A percentile compares a stretch with the other conserved stretches of the same genome.
Evolutionary conservation across 1,140 invertebrate species (phyloP).

Genomic region (Leptinotarsa texana): DNA sequence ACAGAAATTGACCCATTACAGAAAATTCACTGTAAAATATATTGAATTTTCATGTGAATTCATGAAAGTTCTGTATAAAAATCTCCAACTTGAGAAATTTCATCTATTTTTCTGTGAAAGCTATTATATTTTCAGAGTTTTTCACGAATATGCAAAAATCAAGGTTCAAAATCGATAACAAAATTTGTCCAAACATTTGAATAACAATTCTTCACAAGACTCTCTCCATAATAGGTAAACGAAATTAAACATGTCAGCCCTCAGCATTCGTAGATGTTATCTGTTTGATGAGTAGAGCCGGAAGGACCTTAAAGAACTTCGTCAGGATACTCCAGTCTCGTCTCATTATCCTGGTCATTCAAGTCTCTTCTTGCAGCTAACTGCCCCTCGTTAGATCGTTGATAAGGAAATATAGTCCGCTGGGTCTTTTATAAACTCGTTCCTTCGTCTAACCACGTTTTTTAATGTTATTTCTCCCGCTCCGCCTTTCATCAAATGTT

Average conservation of each 20-base stretch:
- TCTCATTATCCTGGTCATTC: slow-evolving; percentile 40
- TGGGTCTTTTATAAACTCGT: slow-evolving; percentile 37
- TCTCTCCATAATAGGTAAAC: not conserved
- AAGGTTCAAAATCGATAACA: too few species aligned
- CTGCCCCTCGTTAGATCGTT: slow-evolving; percentile 38
- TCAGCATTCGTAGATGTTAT: slow-evolving; percentile 38
- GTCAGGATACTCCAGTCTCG: slow-evolving; percentile 37
- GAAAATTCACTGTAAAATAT: too few species aligned
- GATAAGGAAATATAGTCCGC: slow-evolving; percentile 37
- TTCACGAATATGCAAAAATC: too few species aligned
- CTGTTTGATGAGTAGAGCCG: slow-evolving; percentile 37
- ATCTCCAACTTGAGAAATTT: too few species aligned
- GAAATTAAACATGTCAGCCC: slow-evolving; percentile 31
- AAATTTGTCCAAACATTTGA: too few species aligned
- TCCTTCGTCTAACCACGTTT: slow-evolving; percentile 25
- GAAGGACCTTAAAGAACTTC: slow-evolving; percentile 37
- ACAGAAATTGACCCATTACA: too few species aligned
- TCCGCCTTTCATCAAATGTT: not conserved
- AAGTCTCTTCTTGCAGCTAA: slow-evolving; percentile 36
- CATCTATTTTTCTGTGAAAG: too few species aligned
- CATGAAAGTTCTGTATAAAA: too few species aligned
- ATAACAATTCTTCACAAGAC: too few species aligned
- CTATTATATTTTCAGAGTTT: too few species aligned
- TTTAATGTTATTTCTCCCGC: slow-evolving; percentile 22
- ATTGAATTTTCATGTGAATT: too few species aligned